Evolutionary conservation across 1,140 invertebrate species (phyloP), one percentile per base, ranked within the genome.

Genomic region (Drosophila sproati): DNA sequence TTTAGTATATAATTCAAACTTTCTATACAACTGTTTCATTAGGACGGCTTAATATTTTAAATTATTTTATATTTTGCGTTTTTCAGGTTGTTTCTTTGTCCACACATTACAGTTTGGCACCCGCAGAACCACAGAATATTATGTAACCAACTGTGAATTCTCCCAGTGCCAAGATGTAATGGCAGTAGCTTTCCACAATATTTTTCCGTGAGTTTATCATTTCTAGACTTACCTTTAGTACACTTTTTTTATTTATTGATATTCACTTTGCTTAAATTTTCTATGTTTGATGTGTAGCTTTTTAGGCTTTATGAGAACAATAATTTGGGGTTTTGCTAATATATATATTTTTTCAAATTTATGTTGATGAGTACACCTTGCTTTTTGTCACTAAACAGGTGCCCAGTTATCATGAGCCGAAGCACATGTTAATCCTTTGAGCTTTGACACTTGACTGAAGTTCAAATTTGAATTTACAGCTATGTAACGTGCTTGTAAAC

Each of bases 61-160:
- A 37, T 7, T 20, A 47, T 63, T 28, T 0, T 12, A n/a, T 64
- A n/a, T 57, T 20, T 37, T 51, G 50, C 1, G 54, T 35, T 48
- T 45, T 61, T 29, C 5, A 8, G 10, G 45, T 3, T 48, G 68
- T 39, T 66, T 69, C 37, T 52, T 48, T 29, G 5, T 66, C 66
- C 31, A 12, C 37, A 45, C 59, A 70, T 81, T 92, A 57, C 73
- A 70, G 71, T 91, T 92, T 92, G 91, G 89, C 91, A 92, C 91
- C 86, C 87, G 91, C 91, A 92, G 91, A 92, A 91, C 91, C 91
- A 92, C 91, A 92, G 91, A 92, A 72, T 88, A 71, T 74, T 63
- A 35, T 56, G 10, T 76, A 88, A 77, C 70, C 81, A 81, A 92
- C 91, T 92, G 91, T 92, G 91, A 92, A 92, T 92, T 92, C 91